These are phyloP conservation scores for Physocephala rufipes DNA, from an alignment of 2,888 invertebrate genomes.

Conservation along the genomic window DNA sequence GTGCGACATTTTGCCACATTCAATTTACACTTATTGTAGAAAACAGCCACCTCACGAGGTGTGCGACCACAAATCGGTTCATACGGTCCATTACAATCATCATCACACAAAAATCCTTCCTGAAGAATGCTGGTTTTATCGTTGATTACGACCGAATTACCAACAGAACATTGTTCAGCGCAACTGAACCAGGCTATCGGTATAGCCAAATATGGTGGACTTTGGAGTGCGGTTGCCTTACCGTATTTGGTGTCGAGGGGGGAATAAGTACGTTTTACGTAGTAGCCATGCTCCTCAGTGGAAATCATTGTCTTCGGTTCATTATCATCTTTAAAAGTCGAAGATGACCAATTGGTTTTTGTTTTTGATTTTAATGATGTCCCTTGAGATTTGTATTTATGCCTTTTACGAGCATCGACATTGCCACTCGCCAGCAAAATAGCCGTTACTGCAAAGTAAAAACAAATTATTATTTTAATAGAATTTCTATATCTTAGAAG, in stretches of 20 bases:
- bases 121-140: conserved; percentile 49
- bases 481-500: neutral
- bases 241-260: conserved; percentile 40
- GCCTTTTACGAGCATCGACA: conserved; percentile 52
- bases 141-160: conserved; percentile 52
- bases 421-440: conserved; percentile 46
- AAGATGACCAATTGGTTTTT: conserved; percentile 60
- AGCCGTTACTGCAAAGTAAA: conserved; percentile 26
- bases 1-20: conserved; percentile 60
- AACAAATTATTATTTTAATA: neutral
- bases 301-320: conserved; percentile 50
- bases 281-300: conserved; percentile 59
- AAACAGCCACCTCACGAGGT: conserved; percentile 55
- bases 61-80: conserved; percentile 58
- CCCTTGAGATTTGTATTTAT: conserved; percentile 47
- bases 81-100: conserved; percentile 55
- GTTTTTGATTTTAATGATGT: conserved; percentile 54
- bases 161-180: conserved; percentile 45
- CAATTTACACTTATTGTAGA: conserved; percentile 59
- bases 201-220: conserved; percentile 58
- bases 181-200: conserved; percentile 59
- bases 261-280: conserved; percentile 57
- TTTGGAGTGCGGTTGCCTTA: conserved; percentile 40
- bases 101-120: conserved; percentile 58
- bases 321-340: conserved; percentile 49